A percentile compares a stretch with the other conserved stretches of the same genome.
These are phyloP conservation scores for Natrix natrix DNA, from an alignment of 2,797 vertebrate genomes.

Conservation along the genomic window DNA sequence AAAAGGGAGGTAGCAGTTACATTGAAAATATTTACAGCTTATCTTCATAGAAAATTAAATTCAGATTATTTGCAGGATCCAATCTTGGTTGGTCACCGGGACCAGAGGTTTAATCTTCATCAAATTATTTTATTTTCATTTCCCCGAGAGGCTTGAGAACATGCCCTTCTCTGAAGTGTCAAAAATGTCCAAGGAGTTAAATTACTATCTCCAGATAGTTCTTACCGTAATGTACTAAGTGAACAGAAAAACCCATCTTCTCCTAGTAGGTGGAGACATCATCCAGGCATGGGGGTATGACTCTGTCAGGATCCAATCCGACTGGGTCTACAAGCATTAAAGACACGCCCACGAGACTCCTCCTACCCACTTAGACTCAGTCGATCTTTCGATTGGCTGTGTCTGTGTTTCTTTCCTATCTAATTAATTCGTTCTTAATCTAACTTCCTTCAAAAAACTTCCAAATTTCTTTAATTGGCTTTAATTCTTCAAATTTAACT, in stretches of 20 bases:
- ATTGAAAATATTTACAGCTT: not conserved
- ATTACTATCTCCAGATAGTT: not conserved
- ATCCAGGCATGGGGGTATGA: too few species aligned
- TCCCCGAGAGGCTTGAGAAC: accelerated
- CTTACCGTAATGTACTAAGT: not conserved
- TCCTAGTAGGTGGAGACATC: too few species aligned
- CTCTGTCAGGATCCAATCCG: too few species aligned
- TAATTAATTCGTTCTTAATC: too few species aligned
- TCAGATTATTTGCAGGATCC: not conserved
- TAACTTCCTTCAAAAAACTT: too few species aligned
- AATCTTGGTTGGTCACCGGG: not conserved
- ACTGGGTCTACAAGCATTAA: too few species aligned
- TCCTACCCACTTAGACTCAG: too few species aligned
- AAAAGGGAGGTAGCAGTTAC: not conserved
- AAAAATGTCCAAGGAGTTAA: not conserved
- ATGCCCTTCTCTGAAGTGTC: not conserved
- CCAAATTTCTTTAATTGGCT: too few species aligned
- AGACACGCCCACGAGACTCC: too few species aligned
- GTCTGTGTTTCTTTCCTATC: too few species aligned
- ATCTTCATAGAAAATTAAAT: not conserved
- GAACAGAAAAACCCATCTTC: not conserved
- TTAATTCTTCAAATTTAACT: too few species aligned
- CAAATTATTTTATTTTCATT: not conserved
- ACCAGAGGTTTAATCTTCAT: not conserved
- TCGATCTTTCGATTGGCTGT: too few species aligned